These are phyloP conservation scores for Zaprionus nigranus DNA, from an alignment of 1,140 invertebrate species.

Conservation along the genomic window DNA sequence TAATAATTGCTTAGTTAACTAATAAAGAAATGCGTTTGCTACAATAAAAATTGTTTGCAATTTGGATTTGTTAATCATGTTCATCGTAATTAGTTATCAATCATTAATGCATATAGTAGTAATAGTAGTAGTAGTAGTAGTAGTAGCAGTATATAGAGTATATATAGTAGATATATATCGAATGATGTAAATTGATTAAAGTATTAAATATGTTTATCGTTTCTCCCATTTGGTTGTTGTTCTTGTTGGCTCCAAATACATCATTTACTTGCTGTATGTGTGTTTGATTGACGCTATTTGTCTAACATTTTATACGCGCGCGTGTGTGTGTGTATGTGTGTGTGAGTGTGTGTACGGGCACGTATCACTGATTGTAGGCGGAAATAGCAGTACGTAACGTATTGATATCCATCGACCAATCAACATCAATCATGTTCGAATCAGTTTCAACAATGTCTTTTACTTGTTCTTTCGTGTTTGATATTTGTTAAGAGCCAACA, in stretches of 20 bases:
- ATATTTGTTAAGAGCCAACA: constrained; percentile 28
- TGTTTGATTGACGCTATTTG: constrained; percentile 39
- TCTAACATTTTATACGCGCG: constrained; percentile 33
- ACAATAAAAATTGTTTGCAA: constrained; percentile 28
- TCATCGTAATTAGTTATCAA: constrained; percentile 37
- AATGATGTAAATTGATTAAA: constrained; percentile 39
- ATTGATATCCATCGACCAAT: constrained; percentile 27
- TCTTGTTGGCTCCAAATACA: constrained; percentile 9
- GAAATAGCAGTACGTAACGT: constrained; percentile 29
- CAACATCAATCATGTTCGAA: constrained; percentile 15
- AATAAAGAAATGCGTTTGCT: constrained; percentile 40
- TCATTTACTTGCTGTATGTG: constrained; percentile 7
- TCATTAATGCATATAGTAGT: constrained; percentile 32
- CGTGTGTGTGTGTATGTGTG: constrained; percentile 24
- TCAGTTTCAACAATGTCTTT: not conserved
- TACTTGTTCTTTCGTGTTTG: not conserved
- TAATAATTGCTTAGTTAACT: constrained; percentile 34
- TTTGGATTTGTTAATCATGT: constrained; percentile 19
- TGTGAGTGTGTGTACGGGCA: constrained; percentile 25
- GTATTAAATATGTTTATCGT: constrained; percentile 3
- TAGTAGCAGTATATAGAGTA: constrained; percentile 5
- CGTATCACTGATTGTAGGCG: constrained; percentile 39
- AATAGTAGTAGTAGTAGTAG: constrained; percentile 15
- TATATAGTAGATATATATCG: constrained; percentile 24
- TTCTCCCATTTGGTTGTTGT: constrained; percentile 5